Base-by-base conservation (phyloP, 2,797 vertebrate species). In the Rhinella marina region DNA sequence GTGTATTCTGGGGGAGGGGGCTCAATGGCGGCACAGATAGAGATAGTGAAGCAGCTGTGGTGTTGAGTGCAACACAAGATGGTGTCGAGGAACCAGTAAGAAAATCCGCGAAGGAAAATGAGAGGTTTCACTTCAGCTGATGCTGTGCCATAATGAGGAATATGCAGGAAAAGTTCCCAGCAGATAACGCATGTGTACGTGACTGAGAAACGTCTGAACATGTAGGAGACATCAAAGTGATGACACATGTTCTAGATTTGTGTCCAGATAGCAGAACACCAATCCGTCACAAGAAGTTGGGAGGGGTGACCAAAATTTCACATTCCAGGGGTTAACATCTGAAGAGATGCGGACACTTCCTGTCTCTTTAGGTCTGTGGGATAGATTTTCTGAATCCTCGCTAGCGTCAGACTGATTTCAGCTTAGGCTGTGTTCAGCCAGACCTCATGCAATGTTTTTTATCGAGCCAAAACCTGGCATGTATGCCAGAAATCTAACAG, bases 321-420 rank as follows among this genome's bases (percentile, higher is more conserved):
- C 84, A 82, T 78, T 19, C 50, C 50, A 77, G 52, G 79, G 88
- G 88, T 78, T 66, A 89, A 23, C 8, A 23, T 57, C n/a, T 13
- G 84, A 82, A 75, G 88, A 77, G 82, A 82, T 68, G 84, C 25
- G 84, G 79, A 86, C 93, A 72, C 83, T 87, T 87, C 86, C 82
- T 90, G 82, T 87, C 64, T 72, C 25, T 23, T 61, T n/a, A 41
- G 66, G 81, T 41, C 81, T 85, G 41, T 85, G 54, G 81, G 81
- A 83, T 21, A 83, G 1, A 72, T 70, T 32, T 10, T 25, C 79
- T 50, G 29, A 23, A 3, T 59, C 27, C 11, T 17, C 11, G 27
- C 52, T 54, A 27, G 27, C 25, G 3, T 29, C 66, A 29, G 11
- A 25, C 13, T 11, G 62, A 1, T 16, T 66, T n/a, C 3, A 66